Evolutionary conservation across 2,888 invertebrate genomes (phyloP).

Genomic region (Hylaea fasciaria): DNA sequence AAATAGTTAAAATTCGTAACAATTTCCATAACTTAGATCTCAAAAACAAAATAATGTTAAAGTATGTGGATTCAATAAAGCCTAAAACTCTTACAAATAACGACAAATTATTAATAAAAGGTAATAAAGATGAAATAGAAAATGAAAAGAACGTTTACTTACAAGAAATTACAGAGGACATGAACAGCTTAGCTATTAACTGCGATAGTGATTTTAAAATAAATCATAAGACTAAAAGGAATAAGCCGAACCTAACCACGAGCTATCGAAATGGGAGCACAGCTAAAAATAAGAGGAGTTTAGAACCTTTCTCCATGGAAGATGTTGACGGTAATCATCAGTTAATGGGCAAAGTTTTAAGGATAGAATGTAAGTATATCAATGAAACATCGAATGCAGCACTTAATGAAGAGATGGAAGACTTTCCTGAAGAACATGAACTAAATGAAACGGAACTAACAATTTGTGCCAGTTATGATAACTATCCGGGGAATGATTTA

Average conservation of each 20-base stretch:
- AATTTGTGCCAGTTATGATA: constrained; percentile 18
- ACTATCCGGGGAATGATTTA: constrained; percentile 53
- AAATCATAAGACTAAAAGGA: constrained; percentile 47
- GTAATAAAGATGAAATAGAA: constrained; percentile 46
- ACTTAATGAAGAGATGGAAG: constrained; percentile 26
- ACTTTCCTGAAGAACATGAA: constrained; percentile 25
- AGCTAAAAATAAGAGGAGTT: constrained; percentile 26
- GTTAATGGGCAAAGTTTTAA: constrained; percentile 36
- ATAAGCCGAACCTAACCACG: constrained; percentile 37
- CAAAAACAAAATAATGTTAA: constrained; percentile 63
- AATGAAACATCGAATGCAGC: constrained; percentile 30
- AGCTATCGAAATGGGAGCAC: constrained; percentile 38
- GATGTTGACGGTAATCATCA: constrained; percentile 38
- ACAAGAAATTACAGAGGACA: constrained; percentile 51
- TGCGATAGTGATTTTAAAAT: constrained; percentile 64
- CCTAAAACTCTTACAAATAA: constrained; percentile 41
- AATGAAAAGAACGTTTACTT: constrained; percentile 51
- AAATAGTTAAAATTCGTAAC: constrained; percentile 66
- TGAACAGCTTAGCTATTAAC: constrained; percentile 55
- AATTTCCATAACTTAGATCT: constrained; percentile 63
- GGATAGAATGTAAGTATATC: constrained; percentile 48
- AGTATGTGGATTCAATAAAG: constrained; percentile 48
- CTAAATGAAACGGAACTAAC: constrained; percentile 17
- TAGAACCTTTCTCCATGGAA: constrained; percentile 22
- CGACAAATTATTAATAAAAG: constrained; percentile 47